These are phyloP conservation scores for Ammodramus savannarum DNA, from an alignment of 2,113 vertebrate genomes.

Conservation along the genomic window DNA sequence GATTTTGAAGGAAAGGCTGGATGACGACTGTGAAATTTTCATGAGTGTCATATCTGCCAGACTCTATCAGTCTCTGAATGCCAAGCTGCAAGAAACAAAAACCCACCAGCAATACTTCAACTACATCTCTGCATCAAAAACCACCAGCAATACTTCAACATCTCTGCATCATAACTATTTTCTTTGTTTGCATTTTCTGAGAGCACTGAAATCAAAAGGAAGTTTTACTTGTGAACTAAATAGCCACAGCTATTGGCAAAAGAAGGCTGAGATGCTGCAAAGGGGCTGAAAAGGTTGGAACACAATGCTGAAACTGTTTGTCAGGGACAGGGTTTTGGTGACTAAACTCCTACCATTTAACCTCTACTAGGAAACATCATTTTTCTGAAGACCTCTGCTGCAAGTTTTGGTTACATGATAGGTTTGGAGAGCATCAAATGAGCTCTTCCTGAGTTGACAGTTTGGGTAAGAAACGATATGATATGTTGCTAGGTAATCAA, in stretches of 20 bases:
- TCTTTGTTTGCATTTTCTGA: not conserved
- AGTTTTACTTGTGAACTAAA: not conserved
- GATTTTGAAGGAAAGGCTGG: slow-evolving; percentile 79
- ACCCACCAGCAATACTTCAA: not conserved
- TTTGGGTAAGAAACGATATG: not conserved
- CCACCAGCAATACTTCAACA: not conserved
- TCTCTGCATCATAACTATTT: not conserved
- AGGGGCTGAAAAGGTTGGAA: not conserved
- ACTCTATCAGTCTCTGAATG: slow-evolving; percentile 75
- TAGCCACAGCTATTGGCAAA: not conserved
- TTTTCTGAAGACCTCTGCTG: not conserved
- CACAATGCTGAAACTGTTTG: not conserved
- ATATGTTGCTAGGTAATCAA: not conserved
- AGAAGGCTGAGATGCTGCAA: not conserved
- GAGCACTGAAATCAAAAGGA: not conserved
- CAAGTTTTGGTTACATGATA: not conserved
- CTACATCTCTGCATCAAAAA: not conserved
- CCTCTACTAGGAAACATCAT: not conserved
- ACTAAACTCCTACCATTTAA: not conserved
- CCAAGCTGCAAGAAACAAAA: slow-evolving; percentile 64
- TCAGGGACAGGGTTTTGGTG: not conserved
- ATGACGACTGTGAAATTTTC: slow-evolving; percentile 86
- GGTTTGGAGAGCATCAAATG: not conserved
- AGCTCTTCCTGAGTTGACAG: not conserved
- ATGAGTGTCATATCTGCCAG: slow-evolving; percentile 80